phyloP scores from a whole-genome alignment of 2,113 vertebrate genomes.

The Fregata magnificens region DNA sequence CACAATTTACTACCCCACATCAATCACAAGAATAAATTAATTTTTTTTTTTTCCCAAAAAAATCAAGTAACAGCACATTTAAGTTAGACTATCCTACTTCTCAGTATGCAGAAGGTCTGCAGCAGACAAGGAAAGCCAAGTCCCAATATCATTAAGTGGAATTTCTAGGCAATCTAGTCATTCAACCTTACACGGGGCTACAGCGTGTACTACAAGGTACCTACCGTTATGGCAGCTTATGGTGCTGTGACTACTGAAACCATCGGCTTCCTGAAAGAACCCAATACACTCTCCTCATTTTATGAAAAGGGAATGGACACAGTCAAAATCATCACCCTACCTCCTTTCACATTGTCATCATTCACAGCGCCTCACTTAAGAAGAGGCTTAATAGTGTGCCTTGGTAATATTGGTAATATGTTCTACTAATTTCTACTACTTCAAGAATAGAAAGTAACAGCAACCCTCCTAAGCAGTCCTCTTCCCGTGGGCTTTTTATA shows the following conservation, averaged over 20 bases:
- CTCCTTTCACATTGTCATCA: not conserved
- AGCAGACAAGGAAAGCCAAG: not conserved
- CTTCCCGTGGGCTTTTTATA: not conserved
- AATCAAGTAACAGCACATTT: not conserved
- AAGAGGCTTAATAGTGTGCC: accelerated
- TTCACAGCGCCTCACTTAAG: not conserved
- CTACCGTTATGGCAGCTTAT: accelerated
- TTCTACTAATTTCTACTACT: not conserved
- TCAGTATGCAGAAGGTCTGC: not conserved
- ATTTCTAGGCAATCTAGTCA: not conserved
- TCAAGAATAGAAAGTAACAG: not conserved
- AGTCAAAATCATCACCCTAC: not conserved
- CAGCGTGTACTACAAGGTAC: not conserved
- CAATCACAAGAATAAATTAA: not conserved
- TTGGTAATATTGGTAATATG: accelerated
- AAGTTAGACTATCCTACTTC: not conserved
- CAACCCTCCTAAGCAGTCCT: not conserved
- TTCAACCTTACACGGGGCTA: not conserved
- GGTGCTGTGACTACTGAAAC: not conserved
- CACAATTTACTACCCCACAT: not conserved
- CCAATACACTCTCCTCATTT: not conserved
- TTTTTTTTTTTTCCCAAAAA: not conserved
- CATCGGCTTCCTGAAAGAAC: not conserved
- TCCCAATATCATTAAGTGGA: not conserved
- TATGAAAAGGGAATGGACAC: not conserved